Percentiles rank a stretch among this genome's conserved stretches.
phyloP scores from a whole-genome alignment of 1,140 invertebrate genomes.

The Aphelinus atriplicis region DNA sequence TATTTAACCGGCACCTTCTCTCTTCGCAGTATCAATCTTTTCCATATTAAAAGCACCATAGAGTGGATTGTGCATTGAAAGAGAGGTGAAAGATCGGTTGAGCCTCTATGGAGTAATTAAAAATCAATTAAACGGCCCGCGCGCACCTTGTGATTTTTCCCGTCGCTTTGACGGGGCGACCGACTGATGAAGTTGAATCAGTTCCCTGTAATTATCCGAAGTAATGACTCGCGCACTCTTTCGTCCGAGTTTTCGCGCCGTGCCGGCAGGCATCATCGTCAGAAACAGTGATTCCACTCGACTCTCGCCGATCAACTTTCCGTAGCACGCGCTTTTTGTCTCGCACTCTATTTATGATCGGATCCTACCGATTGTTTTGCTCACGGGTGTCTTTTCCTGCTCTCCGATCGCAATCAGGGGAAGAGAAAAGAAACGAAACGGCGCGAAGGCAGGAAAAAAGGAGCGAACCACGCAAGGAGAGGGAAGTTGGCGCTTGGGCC shows the following conservation, averaged over 20 bases:
- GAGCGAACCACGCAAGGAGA: too few relatives aligned
- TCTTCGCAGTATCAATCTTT: too few relatives aligned
- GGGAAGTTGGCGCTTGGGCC: too few relatives aligned
- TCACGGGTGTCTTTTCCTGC: not conserved
- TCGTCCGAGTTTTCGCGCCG: not conserved
- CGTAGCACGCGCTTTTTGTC: not conserved
- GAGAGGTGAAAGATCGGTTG: not conserved
- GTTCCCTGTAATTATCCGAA: slow-evolving; percentile 16
- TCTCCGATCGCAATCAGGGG: slow-evolving; percentile 4
- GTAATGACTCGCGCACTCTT: not conserved
- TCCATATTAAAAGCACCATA: too few relatives aligned
- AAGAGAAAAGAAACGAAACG: too few relatives aligned
- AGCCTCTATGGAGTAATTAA: slow-evolving; percentile 3
- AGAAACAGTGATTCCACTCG: not conserved
- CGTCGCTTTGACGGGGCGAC: not conserved
- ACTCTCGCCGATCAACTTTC: not conserved
- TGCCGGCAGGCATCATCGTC: not conserved
- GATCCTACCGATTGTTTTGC: not conserved
- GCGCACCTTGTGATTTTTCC: slow-evolving; percentile 10
- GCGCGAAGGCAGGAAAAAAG: too few relatives aligned
- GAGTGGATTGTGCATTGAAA: too few relatives aligned
- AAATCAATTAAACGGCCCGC: slow-evolving; percentile 2
- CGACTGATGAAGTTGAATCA: not conserved
- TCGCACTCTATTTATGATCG: not conserved
- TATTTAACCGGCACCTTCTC: too few relatives aligned